These are phyloP conservation scores for Herpetotheres cachinnans DNA, from an alignment of 2,113 vertebrate genomes.

Conservation along the genomic window DNA sequence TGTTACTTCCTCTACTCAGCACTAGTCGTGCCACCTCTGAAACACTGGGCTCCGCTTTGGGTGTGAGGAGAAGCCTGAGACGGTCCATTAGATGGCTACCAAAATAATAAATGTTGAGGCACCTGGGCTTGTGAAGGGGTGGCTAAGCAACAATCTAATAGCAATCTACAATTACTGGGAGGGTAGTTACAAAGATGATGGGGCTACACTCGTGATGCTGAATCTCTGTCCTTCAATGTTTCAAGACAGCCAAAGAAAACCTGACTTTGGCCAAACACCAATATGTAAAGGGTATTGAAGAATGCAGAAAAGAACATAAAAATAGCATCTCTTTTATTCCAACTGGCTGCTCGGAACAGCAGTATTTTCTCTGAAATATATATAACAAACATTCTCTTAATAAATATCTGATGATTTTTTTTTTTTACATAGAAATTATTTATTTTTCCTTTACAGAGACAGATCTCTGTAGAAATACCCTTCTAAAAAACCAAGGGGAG, in stretches of 20 bases:
- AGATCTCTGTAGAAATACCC: not conserved
- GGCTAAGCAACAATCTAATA: not conserved
- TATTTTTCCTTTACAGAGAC: not conserved
- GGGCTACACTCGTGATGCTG: not conserved
- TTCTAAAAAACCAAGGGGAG: not conserved
- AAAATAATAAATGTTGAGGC: not conserved
- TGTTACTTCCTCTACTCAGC: not conserved
- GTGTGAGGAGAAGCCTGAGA: not conserved
- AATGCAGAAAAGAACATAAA: not conserved
- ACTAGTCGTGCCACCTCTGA: not conserved
- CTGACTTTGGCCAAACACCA: not conserved
- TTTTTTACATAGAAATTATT: not conserved
- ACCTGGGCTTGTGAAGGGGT: not conserved
- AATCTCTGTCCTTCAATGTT: not conserved
- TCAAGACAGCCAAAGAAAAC: not conserved
- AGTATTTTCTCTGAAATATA: not conserved
- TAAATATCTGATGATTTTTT: not conserved
- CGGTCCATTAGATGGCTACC: not conserved
- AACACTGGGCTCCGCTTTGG: not conserved
- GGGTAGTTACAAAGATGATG: not conserved
- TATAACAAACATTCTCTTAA: not conserved
- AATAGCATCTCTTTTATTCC: not conserved
- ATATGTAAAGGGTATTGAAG: not conserved
- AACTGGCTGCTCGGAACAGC: not conserved
- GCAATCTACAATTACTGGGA: not conserved